phyloP scores from a whole-genome alignment of 2,888 invertebrate genomes.

The Spilarctia lutea region DNA sequence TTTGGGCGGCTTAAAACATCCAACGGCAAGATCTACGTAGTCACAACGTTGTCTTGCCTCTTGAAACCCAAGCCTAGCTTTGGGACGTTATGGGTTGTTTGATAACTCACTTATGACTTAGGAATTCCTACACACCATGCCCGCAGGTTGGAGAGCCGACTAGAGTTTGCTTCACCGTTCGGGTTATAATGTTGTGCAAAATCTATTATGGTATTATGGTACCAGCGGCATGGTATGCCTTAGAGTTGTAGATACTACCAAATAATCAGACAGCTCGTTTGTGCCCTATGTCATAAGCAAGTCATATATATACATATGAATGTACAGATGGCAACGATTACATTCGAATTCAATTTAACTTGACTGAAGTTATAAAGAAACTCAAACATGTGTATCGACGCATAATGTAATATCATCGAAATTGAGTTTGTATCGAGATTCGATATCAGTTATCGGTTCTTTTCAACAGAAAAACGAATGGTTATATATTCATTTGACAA shows the following conservation, averaged over 20 bases:
- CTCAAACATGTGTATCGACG: neutral
- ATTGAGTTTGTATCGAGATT: neutral
- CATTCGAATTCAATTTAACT: neutral
- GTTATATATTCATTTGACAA: conserved; percentile 10
- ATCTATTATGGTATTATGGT: too few species aligned
- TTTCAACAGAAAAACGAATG: conserved; percentile 12
- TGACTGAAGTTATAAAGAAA: neutral
- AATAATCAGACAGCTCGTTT: neutral
- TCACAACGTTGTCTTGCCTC: too few species aligned
- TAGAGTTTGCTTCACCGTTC: too few species aligned
- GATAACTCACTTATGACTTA: too few species aligned
- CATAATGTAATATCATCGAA: neutral
- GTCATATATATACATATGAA: neutral
- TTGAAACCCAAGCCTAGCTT: too few species aligned
- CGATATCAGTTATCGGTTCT: conserved; percentile 23
- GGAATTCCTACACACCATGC: too few species aligned
- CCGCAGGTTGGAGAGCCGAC: too few species aligned
- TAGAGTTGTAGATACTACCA: neutral
- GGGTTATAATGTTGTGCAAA: too few species aligned
- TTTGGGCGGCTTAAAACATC: too few species aligned
- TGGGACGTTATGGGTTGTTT: too few species aligned
- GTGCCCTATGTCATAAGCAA: neutral
- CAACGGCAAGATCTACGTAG: too few species aligned
- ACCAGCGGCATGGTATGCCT: too few species aligned
- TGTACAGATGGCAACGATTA: neutral